phyloP scores from a whole-genome alignment of 2,113 vertebrate species.

The Galbula dea region DNA sequence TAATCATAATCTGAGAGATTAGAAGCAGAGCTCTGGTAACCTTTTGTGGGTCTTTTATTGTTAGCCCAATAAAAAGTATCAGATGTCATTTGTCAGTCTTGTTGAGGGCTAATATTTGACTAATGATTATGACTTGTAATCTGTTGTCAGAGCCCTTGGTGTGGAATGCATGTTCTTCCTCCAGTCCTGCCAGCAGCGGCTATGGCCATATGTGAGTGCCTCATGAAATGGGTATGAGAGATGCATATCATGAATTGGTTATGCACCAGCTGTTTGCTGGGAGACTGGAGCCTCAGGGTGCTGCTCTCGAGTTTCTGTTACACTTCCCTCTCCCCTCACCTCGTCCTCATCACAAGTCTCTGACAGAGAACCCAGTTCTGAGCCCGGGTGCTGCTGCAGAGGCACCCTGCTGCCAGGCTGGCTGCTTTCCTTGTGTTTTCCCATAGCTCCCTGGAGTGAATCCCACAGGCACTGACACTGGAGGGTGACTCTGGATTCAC shows the following conservation, averaged over 20 bases:
- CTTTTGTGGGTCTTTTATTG: neutral
- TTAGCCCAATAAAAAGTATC: neutral
- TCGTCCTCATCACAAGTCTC: accelerated
- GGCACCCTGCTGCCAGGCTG: neutral
- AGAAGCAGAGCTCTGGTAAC: neutral
- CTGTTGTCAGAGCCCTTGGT: neutral
- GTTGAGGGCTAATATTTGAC: constrained; percentile 8
- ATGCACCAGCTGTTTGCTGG: neutral
- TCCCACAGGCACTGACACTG: neutral
- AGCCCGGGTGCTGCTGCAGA: neutral
- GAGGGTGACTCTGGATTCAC: neutral
- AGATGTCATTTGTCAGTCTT: neutral
- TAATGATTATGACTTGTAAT: constrained; percentile 2
- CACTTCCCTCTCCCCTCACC: neutral
- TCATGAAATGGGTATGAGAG: neutral
- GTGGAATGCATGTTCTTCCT: neutral
- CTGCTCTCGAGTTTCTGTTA: neutral
- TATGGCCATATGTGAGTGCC: neutral
- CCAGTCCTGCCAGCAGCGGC: neutral
- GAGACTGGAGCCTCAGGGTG: neutral
- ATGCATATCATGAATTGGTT: neutral
- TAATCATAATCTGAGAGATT: neutral
- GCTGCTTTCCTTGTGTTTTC: neutral
- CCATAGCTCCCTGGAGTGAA: neutral
- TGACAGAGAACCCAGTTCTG: neutral